A percentile compares a stretch with the other conserved stretches of the same genome.
Conservation (phyloP, 2,888 invertebrate genomes). For the Elmis aenea region DNA sequence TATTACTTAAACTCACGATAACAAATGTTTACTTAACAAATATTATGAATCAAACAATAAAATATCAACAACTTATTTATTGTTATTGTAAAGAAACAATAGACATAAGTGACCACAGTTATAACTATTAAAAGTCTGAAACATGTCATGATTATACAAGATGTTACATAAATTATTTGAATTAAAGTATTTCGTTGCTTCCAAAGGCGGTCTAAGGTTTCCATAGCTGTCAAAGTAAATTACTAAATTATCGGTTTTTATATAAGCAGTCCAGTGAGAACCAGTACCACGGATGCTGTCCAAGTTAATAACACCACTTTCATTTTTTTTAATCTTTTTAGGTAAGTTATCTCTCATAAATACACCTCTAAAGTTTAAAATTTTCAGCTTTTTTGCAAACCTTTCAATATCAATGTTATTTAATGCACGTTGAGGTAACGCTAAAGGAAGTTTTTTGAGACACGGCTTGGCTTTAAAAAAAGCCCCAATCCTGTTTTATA, state of each 20-base stretch:
- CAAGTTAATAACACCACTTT: background rate
- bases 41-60: no score
- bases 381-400: conserved; percentile 1
- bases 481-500: conserved; percentile 27
- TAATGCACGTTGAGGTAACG: conserved; percentile 24
- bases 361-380: conserved; percentile 6
- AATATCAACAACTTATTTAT: no score
- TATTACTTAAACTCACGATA: no score
- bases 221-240: conserved; percentile 3
- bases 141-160: no score
- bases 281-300: background rate
- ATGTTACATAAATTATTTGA: no score
- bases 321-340: background rate
- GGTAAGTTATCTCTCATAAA: conserved; percentile 2
- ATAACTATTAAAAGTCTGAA: no score
- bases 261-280: conserved; percentile 1
- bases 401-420: conserved; percentile 7
- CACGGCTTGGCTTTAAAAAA: conserved; percentile 10
- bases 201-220: background rate
- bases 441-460: conserved; percentile 9
- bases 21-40: no score
- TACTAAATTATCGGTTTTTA: background rate
- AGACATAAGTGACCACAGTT: conserved; percentile 3
- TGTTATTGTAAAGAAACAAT: conserved; percentile 4
- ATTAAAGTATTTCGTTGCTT: conserved; percentile 3